Percentiles rank a stretch among this genome's conserved stretches.
phyloP scores from a whole-genome alignment of 2,888 invertebrate genomes.

The Thymelicus acteon region DNA sequence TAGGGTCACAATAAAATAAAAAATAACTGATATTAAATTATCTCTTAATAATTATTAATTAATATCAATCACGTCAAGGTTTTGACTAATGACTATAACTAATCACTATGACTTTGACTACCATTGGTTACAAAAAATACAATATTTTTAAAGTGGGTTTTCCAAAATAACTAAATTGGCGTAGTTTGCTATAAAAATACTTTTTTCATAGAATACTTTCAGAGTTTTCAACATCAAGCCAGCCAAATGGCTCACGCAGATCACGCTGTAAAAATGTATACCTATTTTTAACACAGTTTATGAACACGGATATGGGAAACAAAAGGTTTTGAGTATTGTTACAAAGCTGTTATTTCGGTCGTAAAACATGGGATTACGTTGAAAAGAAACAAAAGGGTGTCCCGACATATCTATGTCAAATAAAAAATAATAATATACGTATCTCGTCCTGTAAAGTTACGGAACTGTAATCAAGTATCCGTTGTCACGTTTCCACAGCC shows the following conservation, averaged over 20 bases:
- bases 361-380: constrained; percentile 27
- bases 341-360: constrained; percentile 23
- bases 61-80: too few species aligned
- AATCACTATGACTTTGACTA: too few species aligned
- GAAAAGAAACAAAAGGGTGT: constrained; percentile 23
- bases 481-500: neutral
- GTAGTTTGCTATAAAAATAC: too few species aligned
- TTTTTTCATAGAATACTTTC: neutral
- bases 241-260: neutral
- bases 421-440: neutral
- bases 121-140: too few species aligned
- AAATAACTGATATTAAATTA: too few species aligned
- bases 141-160: too few species aligned
- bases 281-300: constrained; percentile 32
- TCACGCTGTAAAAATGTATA: neutral
- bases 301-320: constrained; percentile 29
- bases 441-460: neutral
- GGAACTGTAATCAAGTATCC: neutral
- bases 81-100: too few species aligned
- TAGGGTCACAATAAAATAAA: too few species aligned
- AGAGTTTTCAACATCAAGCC: neutral
- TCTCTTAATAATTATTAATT: too few species aligned
- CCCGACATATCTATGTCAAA: constrained; percentile 15
- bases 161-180: too few species aligned
- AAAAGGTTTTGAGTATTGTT: constrained; percentile 34